Conservation (phyloP, 2,888 invertebrate species). For the Matsumyia berberina region DNA sequence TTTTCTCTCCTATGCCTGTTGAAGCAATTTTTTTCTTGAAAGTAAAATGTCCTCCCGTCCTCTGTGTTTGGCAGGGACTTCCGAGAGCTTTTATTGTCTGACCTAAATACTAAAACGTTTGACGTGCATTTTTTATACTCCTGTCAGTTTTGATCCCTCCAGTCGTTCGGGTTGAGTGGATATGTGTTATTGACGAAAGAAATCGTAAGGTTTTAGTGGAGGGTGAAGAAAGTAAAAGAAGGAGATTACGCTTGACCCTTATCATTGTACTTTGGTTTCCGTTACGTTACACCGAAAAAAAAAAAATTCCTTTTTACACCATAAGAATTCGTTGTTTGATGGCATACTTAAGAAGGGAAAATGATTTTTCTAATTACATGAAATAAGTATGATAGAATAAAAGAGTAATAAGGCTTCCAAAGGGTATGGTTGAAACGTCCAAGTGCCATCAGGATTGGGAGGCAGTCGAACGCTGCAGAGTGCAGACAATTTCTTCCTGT, state of each 20-base stretch:
- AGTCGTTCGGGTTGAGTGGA: constrained; percentile 14
- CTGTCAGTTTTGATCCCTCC: constrained; percentile 14
- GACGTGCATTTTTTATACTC: constrained; percentile 19
- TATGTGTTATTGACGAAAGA: constrained; percentile 13
- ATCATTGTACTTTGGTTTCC: constrained; percentile 22
- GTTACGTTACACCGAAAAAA: no score
- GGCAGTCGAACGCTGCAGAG: no score
- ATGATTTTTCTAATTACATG: no score
- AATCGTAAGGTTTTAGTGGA: background rate
- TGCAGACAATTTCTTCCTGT: no score
- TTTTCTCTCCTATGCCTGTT: constrained; percentile 5
- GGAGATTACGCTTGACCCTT: constrained; percentile 35
- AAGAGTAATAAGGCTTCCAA: no score
- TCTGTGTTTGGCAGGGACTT: constrained; percentile 25
- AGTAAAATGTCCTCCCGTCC: background rate
- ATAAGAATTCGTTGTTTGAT: no score
- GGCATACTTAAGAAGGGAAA: no score
- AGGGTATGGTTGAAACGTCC: no score
- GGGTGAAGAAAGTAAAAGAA: background rate
- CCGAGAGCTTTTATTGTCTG: constrained; percentile 29
- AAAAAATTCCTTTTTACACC: no score
- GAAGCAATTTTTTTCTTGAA: background rate
- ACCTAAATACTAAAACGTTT: constrained; percentile 35
- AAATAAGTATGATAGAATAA: no score
- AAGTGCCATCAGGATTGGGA: no score